phyloP scores from a whole-genome alignment of 2,113 vertebrate genomes.

The Parotia lawesii region DNA sequence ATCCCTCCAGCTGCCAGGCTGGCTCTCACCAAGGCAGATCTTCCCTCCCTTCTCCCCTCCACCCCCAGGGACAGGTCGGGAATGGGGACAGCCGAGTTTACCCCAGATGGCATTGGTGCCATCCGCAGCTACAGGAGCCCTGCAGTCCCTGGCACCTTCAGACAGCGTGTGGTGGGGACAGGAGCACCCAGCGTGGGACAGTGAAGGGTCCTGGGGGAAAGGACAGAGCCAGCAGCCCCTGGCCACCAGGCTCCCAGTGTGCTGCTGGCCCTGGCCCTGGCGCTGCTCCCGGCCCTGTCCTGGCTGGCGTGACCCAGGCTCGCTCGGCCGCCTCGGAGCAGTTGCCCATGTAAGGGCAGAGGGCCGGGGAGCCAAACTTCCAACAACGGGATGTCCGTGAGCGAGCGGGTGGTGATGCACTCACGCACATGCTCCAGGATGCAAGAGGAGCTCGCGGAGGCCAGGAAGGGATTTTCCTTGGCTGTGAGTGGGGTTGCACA shows the following conservation, averaged over 20 bases:
- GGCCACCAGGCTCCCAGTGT: rapidly evolving
- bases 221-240: not conserved
- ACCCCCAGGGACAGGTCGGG: rapidly evolving
- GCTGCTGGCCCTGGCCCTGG: not conserved
- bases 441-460: not conserved
- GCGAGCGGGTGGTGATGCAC: not conserved
- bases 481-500: constrained; percentile 24
- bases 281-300: not conserved
- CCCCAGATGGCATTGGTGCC: not conserved
- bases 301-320: not conserved
- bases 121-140: rapidly evolving
- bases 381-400: not conserved
- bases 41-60: not conserved
- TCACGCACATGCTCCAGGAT: constrained; percentile 21
- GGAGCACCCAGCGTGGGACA: rapidly evolving
- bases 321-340: not conserved
- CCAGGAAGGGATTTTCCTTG: constrained; percentile 54
- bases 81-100: not conserved
- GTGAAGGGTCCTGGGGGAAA: too few species aligned
- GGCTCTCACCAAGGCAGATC: not conserved
- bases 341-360: constrained; percentile 56
- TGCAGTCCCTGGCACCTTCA: not conserved
- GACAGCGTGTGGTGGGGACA: rapidly evolving
- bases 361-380: constrained; percentile 5
- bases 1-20: not conserved